These are phyloP conservation scores for Clinocottus analis DNA, from an alignment of 2,113 vertebrate genomes.

Conservation along the genomic window DNA sequence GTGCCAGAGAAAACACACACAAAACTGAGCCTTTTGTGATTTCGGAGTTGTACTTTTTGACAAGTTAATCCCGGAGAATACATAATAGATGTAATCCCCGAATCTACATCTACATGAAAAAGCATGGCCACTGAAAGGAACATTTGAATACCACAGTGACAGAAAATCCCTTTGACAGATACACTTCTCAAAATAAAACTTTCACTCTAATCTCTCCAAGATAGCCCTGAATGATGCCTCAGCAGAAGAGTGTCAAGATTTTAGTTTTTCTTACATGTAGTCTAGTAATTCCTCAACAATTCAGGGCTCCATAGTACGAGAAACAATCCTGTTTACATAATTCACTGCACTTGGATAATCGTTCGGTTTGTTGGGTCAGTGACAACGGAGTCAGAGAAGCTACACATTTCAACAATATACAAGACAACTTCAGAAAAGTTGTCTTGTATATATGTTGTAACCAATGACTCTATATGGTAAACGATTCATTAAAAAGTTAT, in stretches of 20 bases:
- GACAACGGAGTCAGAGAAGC: no score
- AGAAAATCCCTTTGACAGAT: conserved; percentile 14
- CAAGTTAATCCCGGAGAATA: conserved; percentile 44
- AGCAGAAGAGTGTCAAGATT: neutral
- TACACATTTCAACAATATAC: no score
- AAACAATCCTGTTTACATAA: neutral
- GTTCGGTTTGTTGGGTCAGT: neutral
- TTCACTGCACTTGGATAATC: neutral
- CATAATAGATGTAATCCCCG: conserved; percentile 37
- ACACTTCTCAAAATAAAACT: conserved; percentile 29
- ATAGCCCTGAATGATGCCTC: conserved; percentile 21
- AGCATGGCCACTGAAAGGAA: conserved; percentile 16
- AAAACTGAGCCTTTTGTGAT: conserved; percentile 8
- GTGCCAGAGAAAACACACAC: conserved; percentile 1
- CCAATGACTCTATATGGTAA: no score
- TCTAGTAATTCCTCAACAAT: conserved; percentile 17
- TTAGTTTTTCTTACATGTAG: neutral
- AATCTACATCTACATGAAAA: conserved; percentile 34
- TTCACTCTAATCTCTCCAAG: conserved; percentile 36
- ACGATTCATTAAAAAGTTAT: no score
- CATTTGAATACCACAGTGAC: conserved; percentile 1
- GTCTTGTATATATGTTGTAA: no score
- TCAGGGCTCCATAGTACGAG: neutral
- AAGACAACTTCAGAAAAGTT: no score
- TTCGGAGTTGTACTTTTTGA: conserved; percentile 45